A percentile compares a stretch with the other conserved stretches of the same genome.
These are phyloP conservation scores for Erynnis tages DNA, from an alignment of 2,888 invertebrate species.

Conservation along the genomic window DNA sequence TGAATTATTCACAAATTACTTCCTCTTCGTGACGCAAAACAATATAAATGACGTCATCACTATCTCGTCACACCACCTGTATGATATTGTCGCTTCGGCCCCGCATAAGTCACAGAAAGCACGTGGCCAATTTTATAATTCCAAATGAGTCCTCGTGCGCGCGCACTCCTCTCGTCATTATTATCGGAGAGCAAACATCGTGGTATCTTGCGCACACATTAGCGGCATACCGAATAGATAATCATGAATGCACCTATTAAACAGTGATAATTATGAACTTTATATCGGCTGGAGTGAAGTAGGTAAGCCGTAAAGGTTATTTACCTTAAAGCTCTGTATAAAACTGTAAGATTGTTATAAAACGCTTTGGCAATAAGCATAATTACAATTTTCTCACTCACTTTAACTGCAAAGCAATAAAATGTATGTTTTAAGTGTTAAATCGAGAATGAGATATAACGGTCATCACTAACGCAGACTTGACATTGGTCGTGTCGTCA, in stretches of 20 bases:
- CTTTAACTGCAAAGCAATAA: too few species aligned
- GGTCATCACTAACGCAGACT: conserved; percentile 24
- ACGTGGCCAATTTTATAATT: conserved; percentile 50
- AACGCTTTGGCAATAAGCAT: too few species aligned
- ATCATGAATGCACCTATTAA: conserved; percentile 48
- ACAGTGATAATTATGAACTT: conserved; percentile 47
- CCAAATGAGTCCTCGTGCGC: conserved; percentile 47
- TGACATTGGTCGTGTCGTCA: conserved; percentile 40
- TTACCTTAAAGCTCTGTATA: neutral
- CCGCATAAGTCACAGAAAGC: conserved; percentile 35
- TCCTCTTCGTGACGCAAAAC: conserved; percentile 37
- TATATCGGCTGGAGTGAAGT: conserved; percentile 3
- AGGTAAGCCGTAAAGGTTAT: neutral
- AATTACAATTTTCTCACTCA: too few species aligned
- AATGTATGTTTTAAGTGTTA: neutral
- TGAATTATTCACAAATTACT: conserved; percentile 44
- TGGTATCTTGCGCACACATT: conserved; percentile 59
- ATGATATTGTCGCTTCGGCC: conserved; percentile 24
- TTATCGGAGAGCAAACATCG: conserved; percentile 70
- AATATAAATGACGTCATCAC: conserved; percentile 40
- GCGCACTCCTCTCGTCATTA: conserved; percentile 47
- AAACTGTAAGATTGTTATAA: neutral
- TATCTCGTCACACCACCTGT: conserved; percentile 27
- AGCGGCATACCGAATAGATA: conserved; percentile 43
- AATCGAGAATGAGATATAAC: neutral